phyloP scores from a whole-genome alignment of 2,113 vertebrate genomes.

The Xenus cinereus region DNA sequence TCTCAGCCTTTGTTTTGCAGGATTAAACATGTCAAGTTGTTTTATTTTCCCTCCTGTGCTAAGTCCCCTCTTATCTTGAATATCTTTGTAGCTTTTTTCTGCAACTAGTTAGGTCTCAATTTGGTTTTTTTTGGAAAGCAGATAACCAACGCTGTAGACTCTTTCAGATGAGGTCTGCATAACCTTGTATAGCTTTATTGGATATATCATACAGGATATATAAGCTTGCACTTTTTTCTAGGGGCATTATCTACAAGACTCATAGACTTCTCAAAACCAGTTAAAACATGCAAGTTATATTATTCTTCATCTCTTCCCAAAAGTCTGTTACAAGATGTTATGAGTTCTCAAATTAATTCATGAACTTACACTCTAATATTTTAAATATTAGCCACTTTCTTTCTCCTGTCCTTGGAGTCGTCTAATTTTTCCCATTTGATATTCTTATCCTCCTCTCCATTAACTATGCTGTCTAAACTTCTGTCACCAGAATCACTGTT shows the following conservation, averaged over 20 bases:
- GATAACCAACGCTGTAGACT: background rate
- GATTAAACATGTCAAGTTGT: constrained; percentile 5
- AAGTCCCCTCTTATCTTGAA: background rate
- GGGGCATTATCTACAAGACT: background rate
- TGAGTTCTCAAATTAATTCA: background rate
- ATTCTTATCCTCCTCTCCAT: background rate
- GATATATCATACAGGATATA: background rate
- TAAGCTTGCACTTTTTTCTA: background rate
- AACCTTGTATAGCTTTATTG: background rate
- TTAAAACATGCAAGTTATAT: background rate
- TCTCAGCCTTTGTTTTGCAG: background rate
- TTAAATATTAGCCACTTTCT: constrained; percentile 5
- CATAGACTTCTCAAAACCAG: background rate
- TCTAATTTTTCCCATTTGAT: constrained; percentile 7
- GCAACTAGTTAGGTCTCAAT: background rate
- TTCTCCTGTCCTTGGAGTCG: background rate
- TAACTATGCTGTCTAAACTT: background rate
- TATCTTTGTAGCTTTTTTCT: background rate
- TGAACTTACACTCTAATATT: background rate
- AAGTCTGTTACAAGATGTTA: background rate
- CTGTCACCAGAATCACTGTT: background rate
- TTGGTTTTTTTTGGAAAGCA: background rate
- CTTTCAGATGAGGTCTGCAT: background rate
- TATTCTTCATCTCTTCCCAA: background rate
- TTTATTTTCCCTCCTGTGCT: background rate